Base-by-base conservation (phyloP, 1,140 invertebrate species). In the Cherax destructor region DNA sequence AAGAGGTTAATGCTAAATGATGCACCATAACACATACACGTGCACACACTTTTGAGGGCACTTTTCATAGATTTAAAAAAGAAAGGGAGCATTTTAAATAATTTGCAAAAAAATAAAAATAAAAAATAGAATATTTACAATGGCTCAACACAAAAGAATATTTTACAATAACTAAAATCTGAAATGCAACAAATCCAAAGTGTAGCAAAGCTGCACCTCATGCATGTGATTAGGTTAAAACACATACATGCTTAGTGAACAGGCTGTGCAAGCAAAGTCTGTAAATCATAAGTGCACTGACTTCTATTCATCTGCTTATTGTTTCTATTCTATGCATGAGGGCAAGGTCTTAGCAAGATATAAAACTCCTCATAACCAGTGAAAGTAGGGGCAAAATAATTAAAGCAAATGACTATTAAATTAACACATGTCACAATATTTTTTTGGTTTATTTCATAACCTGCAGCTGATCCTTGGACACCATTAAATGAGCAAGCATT, bases 161-260 rank as follows among this genome's bases (percentile, higher is more conserved):
- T 9, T 69, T 69, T 18, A 18, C 21, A 18, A 21, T 69, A 21
- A 69, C 13, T 41, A n/a, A 9, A 50, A 79, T 13, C 77, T 21
- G 24, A 61, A 76, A 65, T 65, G 61, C 74, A 77, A 16, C 78
- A 69, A 69, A 16, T 18, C 10, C 47, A 47, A 18, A 65, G 86
- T 88, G 80, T 91, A 91, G 89, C 89, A 91, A 74, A 91, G 89
- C 83, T 47, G 89, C 76, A 91, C 80, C 83, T 69, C 89, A 91
- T 91, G 89, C 89, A 85, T 91, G 89, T 91, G 89, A 91, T 80
- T 65, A 59, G 80, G 89, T 91, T 85, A 91, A 91, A 83, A 91
- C 83, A 91, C 89, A 91, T 91, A 84, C 89, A 91, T 91, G 89
- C 89, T 84, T 86, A 78, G 89, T 91, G 89, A 76, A 61, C 89